Percentiles rank a stretch among this genome's conserved stretches.
phyloP scores from a whole-genome alignment of 2,888 invertebrate genomes.

The Hemicrepidius hirtus region DNA sequence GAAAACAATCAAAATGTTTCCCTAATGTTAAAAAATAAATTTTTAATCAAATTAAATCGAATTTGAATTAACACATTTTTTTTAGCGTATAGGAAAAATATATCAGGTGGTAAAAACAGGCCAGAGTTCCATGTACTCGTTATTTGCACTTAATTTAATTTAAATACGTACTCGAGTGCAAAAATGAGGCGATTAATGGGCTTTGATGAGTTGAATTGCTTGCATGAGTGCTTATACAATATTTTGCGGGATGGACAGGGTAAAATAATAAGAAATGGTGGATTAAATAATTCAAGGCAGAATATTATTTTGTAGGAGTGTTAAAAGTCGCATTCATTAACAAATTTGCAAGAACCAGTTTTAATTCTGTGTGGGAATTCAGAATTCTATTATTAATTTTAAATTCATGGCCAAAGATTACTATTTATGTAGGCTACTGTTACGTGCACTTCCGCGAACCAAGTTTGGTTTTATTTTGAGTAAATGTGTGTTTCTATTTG shows the following conservation, averaged over 20 bases:
- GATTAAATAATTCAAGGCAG: too few relatives aligned
- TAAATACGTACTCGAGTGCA: constrained; percentile 26
- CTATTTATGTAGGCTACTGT: constrained; percentile 19
- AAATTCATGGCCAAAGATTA: constrained; percentile 12
- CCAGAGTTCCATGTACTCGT: constrained; percentile 15
- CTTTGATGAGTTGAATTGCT: background rate
- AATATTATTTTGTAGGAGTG: too few relatives aligned
- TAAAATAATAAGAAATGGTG: too few relatives aligned
- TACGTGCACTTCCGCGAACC: constrained; percentile 19
- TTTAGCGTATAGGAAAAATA: background rate
- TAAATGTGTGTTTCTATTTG: background rate
- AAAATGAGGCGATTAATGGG: constrained; percentile 7
- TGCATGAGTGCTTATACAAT: background rate
- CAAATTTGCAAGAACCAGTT: too few relatives aligned
- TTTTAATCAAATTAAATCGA: too few relatives aligned
- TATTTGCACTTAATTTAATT: constrained; percentile 15
- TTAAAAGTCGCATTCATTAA: too few relatives aligned
- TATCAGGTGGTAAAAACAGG: constrained; percentile 23
- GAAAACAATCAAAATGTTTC: background rate
- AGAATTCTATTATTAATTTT: constrained; percentile 17
- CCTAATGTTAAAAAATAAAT: too few relatives aligned
- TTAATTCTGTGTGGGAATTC: too few relatives aligned
- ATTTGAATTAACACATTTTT: too few relatives aligned
- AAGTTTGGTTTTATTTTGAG: constrained; percentile 18
- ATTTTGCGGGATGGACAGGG: too few relatives aligned